Percentiles rank a stretch among this genome's conserved stretches.
phyloP scores from a whole-genome alignment of 2,113 vertebrate genomes.

The Zeus faber region DNA sequence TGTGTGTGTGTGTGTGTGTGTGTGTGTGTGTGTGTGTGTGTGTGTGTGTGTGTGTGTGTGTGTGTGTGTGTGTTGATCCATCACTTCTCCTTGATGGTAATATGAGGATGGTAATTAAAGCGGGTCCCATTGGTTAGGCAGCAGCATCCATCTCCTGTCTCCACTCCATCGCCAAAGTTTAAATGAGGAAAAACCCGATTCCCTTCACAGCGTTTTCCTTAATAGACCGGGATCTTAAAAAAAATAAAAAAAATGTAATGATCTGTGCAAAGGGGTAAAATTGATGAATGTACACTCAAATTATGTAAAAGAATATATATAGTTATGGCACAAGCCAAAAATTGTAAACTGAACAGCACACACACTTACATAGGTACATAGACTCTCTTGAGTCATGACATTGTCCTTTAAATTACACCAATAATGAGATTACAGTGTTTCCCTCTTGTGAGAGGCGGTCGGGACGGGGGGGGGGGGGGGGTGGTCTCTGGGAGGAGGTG shows the following conservation, averaged over 20 bases:
- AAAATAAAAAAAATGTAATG: too few species aligned
- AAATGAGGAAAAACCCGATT: constrained; percentile 63
- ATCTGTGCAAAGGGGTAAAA: too few species aligned
- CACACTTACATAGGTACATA: constrained; percentile 24
- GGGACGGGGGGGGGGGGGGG: neutral
- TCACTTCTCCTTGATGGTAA: constrained; percentile 47
- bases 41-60: constrained; percentile 6
- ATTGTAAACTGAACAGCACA: too few species aligned
- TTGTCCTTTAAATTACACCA: constrained; percentile 81
- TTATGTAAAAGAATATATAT: too few species aligned
- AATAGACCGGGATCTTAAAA: constrained; percentile 57
- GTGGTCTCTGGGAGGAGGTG: constrained; percentile 73
- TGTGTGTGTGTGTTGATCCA: constrained; percentile 18
- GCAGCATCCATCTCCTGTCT: constrained; percentile 67
- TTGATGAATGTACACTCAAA: too few species aligned
- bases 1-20: constrained; percentile 4
- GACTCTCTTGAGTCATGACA: constrained; percentile 58
- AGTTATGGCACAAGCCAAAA: too few species aligned
- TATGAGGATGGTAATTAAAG: constrained; percentile 68
- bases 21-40: constrained; percentile 2
- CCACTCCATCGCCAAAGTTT: constrained; percentile 44
- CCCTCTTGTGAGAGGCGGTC: constrained; percentile 53
- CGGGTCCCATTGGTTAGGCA: constrained; percentile 56
- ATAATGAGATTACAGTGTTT: constrained; percentile 81
- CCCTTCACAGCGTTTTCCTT: constrained; percentile 56